These are phyloP conservation scores for Urocyon cinereoargenteus DNA, from an alignment of 2,797 vertebrate species.

Conservation along the genomic window DNA sequence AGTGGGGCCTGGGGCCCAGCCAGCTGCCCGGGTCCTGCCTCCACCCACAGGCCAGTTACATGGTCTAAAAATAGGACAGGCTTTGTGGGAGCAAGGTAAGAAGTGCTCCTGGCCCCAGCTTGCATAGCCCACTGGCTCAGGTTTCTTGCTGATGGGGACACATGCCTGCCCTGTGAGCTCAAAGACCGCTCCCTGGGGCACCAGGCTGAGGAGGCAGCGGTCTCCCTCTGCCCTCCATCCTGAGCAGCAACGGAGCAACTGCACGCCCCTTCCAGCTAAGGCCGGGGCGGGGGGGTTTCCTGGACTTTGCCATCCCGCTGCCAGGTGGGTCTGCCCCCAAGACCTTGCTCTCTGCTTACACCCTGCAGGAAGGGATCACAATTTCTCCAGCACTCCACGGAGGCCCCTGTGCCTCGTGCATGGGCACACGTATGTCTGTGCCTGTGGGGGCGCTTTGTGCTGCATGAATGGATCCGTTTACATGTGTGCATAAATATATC, in stretches of 20 bases:
- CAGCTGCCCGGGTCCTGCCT: constrained; percentile 83
- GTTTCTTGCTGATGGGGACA: constrained; percentile 90
- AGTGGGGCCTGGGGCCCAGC: constrained; percentile 62
- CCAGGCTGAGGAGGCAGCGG: constrained; percentile 78
- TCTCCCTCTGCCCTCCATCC: neutral
- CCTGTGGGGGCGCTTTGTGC: neutral
- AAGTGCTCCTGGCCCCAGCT: constrained; percentile 83
- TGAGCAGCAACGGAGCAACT: neutral
- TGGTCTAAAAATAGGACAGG: constrained; percentile 91
- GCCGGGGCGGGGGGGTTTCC: neutral
- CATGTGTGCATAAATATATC: neutral
- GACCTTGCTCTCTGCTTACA: neutral
- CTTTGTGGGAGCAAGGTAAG: constrained; percentile 90
- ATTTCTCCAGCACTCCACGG: neutral
- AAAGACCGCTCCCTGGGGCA: constrained; percentile 78
- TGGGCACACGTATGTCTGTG: neutral
- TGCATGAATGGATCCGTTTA: neutral
- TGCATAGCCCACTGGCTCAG: constrained; percentile 84
- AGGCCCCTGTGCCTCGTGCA: neutral
- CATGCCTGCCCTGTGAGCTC: constrained; percentile 86
- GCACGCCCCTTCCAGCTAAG: neutral
- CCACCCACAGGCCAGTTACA: constrained; percentile 88
- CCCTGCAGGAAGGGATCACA: neutral
- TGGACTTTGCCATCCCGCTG: neutral
- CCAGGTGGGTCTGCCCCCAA: neutral